Evolutionary conservation across 2,797 vertebrate genomes (phyloP).

Genomic region (Thamnophis elegans): DNA sequence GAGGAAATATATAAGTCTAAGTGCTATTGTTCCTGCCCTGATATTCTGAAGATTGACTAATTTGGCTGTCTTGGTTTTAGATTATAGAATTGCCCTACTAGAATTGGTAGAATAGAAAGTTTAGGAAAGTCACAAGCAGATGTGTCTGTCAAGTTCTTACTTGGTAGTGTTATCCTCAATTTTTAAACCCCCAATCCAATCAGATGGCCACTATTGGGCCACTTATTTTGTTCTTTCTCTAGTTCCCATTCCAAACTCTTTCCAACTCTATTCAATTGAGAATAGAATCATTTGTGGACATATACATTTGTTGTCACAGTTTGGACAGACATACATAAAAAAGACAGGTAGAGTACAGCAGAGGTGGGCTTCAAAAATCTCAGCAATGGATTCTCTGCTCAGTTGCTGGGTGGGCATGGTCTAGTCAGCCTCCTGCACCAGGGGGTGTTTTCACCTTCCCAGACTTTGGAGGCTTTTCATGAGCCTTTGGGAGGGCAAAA

Average conservation of each 20-base stretch:
- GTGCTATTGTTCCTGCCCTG: background rate
- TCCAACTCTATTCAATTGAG: background rate
- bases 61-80: background rate
- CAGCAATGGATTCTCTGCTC: too few relatives aligned
- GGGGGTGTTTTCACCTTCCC: too few relatives aligned
- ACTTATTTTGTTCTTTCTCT: background rate
- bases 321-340: background rate
- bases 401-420: too few relatives aligned
- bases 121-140: background rate
- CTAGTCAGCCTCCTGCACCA: too few relatives aligned
- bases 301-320: background rate
- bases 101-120: background rate
- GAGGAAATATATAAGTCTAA: background rate
- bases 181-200: background rate
- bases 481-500: too few relatives aligned
- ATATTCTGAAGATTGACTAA: background rate
- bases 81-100: background rate
- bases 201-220: background rate
- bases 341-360: background rate
- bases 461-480: too few relatives aligned
- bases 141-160: background rate
- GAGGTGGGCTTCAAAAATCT: too few relatives aligned
- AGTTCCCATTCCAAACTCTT: background rate
- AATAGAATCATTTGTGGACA: background rate
- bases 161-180: background rate